These are phyloP conservation scores for Saccostrea cuccullata DNA, from an alignment of 1,140 invertebrate species.

Conservation along the genomic window DNA sequence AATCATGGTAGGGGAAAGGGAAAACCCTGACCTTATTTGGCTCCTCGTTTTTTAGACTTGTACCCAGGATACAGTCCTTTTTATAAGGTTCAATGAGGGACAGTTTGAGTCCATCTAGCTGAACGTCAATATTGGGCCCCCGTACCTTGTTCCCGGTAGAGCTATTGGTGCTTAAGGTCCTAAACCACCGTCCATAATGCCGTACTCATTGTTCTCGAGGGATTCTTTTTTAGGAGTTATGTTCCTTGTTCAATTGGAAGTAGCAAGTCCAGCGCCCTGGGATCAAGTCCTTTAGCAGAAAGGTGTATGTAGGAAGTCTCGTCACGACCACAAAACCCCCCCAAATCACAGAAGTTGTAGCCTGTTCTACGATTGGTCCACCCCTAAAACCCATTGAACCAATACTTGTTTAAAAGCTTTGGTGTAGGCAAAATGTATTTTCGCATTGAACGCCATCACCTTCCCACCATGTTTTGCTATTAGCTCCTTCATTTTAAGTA, in stretches of 20 bases:
- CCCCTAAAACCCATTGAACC: slow-evolving; percentile 57
- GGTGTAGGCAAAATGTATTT: slow-evolving; percentile 57
- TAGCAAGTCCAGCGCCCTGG: slow-evolving; percentile 41
- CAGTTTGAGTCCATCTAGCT: slow-evolving; percentile 54
- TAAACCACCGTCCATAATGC: slow-evolving; percentile 51
- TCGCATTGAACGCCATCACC: slow-evolving; percentile 56
- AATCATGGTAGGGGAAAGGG: slow-evolving; percentile 50
- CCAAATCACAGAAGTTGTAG: slow-evolving; percentile 56
- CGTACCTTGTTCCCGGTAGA: slow-evolving; percentile 54
- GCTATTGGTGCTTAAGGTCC: slow-evolving; percentile 58
- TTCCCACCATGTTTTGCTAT: slow-evolving; percentile 54
- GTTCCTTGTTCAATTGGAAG: slow-evolving; percentile 39
- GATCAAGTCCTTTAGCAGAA: slow-evolving; percentile 50
- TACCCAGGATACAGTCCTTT: slow-evolving; percentile 49
- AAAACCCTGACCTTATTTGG: slow-evolving; percentile 51
- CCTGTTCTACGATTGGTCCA: slow-evolving; percentile 59
- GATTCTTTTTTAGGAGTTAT: slow-evolving; percentile 43
- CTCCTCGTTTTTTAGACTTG: slow-evolving; percentile 44
- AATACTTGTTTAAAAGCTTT: slow-evolving; percentile 54
- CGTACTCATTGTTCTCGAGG: slow-evolving; percentile 59
- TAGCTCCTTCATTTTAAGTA: slow-evolving; percentile 59
- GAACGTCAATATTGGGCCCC: slow-evolving; percentile 58
- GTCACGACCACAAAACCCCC: slow-evolving; percentile 49
- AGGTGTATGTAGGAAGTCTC: slow-evolving; percentile 37
- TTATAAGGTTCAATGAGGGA: slow-evolving; percentile 57